phyloP scores from a whole-genome alignment of 2,797 vertebrate genomes.

The Tokudaia muenninki region DNA sequence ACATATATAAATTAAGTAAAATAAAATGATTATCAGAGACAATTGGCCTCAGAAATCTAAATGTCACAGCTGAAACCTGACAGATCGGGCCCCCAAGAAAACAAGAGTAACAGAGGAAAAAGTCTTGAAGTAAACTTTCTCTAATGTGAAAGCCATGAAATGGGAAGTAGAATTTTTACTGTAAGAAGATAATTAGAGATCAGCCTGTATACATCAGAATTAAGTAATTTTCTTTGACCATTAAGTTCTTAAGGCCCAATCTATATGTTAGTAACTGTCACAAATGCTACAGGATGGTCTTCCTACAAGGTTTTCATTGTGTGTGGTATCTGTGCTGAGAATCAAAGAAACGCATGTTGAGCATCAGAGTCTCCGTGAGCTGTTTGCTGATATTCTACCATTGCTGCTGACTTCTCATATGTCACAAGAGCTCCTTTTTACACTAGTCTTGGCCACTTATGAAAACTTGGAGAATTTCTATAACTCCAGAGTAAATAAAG shows the following conservation, averaged over 20 bases:
- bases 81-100: constrained; percentile 24
- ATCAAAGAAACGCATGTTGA: background rate
- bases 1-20: background rate
- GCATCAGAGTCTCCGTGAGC: background rate
- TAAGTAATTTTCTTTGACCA: background rate
- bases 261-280: background rate
- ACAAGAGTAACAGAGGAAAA: background rate
- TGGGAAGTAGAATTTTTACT: background rate
- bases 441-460: background rate
- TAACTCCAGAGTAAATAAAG: background rate
- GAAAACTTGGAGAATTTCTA: background rate
- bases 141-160: constrained; percentile 21
- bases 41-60: constrained; percentile 63
- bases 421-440: background rate
- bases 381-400: background rate
- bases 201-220: background rate
- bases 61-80: constrained; percentile 54
- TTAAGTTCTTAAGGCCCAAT: background rate
- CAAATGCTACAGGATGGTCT: background rate
- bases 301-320: background rate
- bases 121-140: constrained; percentile 41
- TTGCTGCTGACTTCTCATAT: background rate
- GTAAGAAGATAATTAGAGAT: background rate
- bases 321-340: background rate
- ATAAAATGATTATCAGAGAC: constrained; percentile 67